Evolutionary conservation across 30 jellyfish, hydroid and myxozoan genomes (phyloP).

Genomic region (Turritopsis dohrnii): DNA sequence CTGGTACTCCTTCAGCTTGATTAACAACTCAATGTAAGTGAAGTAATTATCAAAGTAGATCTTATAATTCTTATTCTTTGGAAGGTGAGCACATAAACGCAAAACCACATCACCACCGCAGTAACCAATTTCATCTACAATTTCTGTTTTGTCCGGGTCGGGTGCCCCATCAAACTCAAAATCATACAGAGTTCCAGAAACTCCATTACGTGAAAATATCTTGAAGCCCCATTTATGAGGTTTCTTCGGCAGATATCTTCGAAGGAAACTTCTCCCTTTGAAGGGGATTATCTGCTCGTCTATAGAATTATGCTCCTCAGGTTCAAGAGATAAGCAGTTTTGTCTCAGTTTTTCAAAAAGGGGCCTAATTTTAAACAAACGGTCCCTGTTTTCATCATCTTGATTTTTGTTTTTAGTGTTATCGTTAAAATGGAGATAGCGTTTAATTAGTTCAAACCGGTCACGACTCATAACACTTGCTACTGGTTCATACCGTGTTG

Average conservation of each 20-base stretch:
- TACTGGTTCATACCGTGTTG: too few relatives aligned
- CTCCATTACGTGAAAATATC: conserved; percentile 33
- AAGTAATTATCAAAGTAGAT: conserved; percentile 53
- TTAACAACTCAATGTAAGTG: conserved; percentile 37
- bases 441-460: too few relatives aligned
- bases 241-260: conserved; percentile 42
- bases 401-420: too few relatives aligned
- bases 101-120: conserved; percentile 43
- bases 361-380: too few relatives aligned
- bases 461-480: too few relatives aligned
- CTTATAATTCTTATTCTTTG: conserved; percentile 35
- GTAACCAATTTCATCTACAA: conserved; percentile 25
- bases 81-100: conserved; percentile 37
- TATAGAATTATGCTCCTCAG: too few relatives aligned
- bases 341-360: too few relatives aligned
- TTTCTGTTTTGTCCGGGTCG: conserved; percentile 15
- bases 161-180: conserved; percentile 59
- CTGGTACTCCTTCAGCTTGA: too few relatives aligned
- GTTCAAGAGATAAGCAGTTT: too few relatives aligned
- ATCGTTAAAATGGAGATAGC: too few relatives aligned
- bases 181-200: conserved; percentile 34
- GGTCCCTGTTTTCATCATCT: too few relatives aligned
- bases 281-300: conserved; percentile 44
- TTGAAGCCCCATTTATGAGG: conserved; percentile 51
- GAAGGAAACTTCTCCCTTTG: conserved; percentile 37